These are phyloP conservation scores for Achatina immaculata DNA, from an alignment of 1,140 invertebrate genomes.

Conservation along the genomic window DNA sequence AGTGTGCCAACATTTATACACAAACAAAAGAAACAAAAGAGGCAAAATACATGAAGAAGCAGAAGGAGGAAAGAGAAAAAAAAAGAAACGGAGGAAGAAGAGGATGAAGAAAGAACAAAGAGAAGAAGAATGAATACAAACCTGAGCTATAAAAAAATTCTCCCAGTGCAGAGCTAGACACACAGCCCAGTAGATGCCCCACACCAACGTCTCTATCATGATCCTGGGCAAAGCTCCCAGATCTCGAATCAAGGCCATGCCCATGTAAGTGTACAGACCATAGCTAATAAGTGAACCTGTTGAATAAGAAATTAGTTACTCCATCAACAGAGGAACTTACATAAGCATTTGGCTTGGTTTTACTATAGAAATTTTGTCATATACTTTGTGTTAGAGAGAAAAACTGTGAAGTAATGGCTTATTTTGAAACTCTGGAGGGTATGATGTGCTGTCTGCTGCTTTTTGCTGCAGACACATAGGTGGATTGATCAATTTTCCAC, in stretches of 20 bases:
- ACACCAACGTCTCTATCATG: constrained; percentile 21
- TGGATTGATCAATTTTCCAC: not conserved
- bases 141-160: constrained; percentile 27
- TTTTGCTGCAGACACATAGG: too few species aligned
- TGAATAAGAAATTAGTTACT: not conserved
- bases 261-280: constrained; percentile 25
- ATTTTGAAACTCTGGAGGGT: too few species aligned
- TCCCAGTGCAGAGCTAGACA: constrained; percentile 9
- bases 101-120: too few species aligned
- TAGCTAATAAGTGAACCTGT: constrained; percentile 23
- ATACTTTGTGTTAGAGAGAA: not conserved
- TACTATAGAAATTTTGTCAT: not conserved
- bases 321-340: not conserved
- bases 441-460: too few species aligned
- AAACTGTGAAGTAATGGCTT: not conserved
- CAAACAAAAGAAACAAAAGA: too few species aligned
- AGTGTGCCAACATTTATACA: too few species aligned
- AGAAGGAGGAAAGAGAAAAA: too few species aligned
- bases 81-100: too few species aligned
- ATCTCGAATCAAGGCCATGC: constrained; percentile 25
- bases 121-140: not conserved
- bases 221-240: constrained; percentile 26
- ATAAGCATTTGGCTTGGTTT: not conserved
- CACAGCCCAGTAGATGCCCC: constrained; percentile 28
- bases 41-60: too few species aligned